These are phyloP conservation scores for Agrilus planipennis DNA, from an alignment of 1,140 invertebrate genomes.

Conservation along the genomic window DNA sequence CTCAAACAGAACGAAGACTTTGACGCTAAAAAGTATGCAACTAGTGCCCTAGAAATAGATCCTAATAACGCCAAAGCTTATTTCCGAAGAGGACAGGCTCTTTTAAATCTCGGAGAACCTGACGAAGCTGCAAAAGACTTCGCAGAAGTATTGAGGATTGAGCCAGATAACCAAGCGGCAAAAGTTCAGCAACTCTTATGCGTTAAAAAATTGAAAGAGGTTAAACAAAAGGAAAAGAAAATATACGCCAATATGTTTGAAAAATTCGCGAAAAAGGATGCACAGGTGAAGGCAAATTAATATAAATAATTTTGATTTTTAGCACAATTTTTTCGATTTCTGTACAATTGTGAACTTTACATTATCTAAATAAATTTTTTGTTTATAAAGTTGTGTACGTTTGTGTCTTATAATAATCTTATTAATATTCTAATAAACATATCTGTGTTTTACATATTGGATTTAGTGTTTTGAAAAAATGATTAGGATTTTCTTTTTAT, in stretches of 20 bases:
- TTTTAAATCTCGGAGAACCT: constrained; percentile 62
- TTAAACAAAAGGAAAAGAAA: constrained; percentile 72
- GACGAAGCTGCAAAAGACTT: constrained; percentile 73
- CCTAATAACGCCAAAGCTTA: constrained; percentile 77
- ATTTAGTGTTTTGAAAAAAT: too few species aligned
- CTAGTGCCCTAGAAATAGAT: constrained; percentile 64
- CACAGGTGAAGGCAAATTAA: constrained; percentile 49
- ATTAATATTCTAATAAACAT: neutral
- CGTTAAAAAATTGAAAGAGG: constrained; percentile 60
- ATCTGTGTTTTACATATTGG: neutral
- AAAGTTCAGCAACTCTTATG: constrained; percentile 63
- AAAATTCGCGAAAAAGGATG: constrained; percentile 70
- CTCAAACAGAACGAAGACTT: constrained; percentile 67
- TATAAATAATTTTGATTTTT: too few species aligned
- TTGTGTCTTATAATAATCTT: neutral
- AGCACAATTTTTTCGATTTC: neutral
- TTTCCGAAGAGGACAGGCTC: constrained; percentile 78
- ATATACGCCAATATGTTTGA: constrained; percentile 93
- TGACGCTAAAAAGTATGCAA: constrained; percentile 55
- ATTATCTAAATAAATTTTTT: neutral
- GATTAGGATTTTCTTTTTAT: too few species aligned
- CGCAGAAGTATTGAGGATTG: constrained; percentile 44
- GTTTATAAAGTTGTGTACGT: neutral
- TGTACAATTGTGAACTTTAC: neutral
- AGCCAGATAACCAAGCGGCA: constrained; percentile 71